Base-by-base conservation (phyloP, 2,113 vertebrate species). In the Sardina pilchardus region DNA sequence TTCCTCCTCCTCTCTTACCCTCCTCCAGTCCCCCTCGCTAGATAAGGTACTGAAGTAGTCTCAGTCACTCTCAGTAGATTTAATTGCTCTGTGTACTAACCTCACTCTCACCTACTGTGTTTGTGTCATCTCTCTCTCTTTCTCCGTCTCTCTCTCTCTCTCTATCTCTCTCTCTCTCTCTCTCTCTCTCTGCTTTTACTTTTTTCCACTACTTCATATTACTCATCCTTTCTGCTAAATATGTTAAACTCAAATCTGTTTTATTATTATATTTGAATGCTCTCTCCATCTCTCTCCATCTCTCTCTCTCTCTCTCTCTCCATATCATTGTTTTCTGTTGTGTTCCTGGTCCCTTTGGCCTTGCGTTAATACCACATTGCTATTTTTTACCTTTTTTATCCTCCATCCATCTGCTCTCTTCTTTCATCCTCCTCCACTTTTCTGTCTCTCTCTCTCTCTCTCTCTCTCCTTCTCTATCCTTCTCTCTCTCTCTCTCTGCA, bases 21-120 rank as follows among this genome's bases (percentile, higher is more conserved):
- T 88, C 84, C 71, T 84, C 21, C 90, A 94, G 93, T 91, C 89
- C 90, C 56, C 90, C 87, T 91, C 88, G 88, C 85, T 92, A 92
- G 90, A 94, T 87, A 88, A 92, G 92, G 93, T 95, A 91, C 86
- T 92, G 89, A 87, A 86, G 88, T 85, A 87, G 88, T 75, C 83
- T 84, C 84, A 88, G 82, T 83, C 82, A 80, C 59, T 50, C 50
- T 89, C 78, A 80, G 85, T 82, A 82, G 75, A 48, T 36, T n/a
- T 5, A 63, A 78, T 84, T 80, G 89, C 81, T 17, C 34, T 78
- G 84, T 82, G 89, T 36, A 87, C n/a, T 89, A 89, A 83, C 50
- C 81, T 87, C 80, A 83, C 83, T 89, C 26, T 75, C 26, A 17
- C 63, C 56, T 71, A 30, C 36, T 42, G 26, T 47, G n/a, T 48